These are phyloP conservation scores for Silurus lanzhouensis DNA, from an alignment of 2,797 vertebrate genomes.

Conservation along the genomic window DNA sequence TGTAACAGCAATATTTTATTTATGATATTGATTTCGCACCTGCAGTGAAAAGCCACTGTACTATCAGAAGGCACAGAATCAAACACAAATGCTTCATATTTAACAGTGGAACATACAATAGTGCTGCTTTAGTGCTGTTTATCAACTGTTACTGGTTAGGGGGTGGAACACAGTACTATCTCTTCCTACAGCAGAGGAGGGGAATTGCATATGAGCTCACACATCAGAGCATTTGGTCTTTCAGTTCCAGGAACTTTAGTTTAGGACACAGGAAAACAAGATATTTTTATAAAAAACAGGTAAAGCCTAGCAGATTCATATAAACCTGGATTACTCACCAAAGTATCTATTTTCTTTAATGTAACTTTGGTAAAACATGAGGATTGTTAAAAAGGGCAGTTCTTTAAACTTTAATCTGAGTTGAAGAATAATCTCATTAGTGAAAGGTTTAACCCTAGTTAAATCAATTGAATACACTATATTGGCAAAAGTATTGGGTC, in stretches of 20 bases:
- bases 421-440: background rate
- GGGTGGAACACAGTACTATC: background rate
- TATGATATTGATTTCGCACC: no score
- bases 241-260: background rate
- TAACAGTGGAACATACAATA: background rate
- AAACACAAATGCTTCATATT: constrained; percentile 37
- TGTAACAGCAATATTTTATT: no score
- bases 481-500: no score
- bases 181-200: background rate
- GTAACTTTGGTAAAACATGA: background rate
- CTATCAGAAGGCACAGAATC: background rate
- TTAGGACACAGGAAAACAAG: no score
- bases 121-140: constrained; percentile 23
- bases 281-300: no score
- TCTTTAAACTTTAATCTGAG: background rate
- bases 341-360: background rate
- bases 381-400: background rate
- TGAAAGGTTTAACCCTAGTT: background rate
- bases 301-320: background rate
- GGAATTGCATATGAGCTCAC: background rate
- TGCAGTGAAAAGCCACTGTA: constrained; percentile 22
- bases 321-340: background rate
- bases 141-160: background rate
- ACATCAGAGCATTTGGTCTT: background rate
- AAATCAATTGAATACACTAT: no score